Percentiles rank a stretch among this genome's conserved stretches.
Evolutionary conservation across 2,797 vertebrate genomes (phyloP).

Genomic region (Tokudaia tokunoshimensis): DNA sequence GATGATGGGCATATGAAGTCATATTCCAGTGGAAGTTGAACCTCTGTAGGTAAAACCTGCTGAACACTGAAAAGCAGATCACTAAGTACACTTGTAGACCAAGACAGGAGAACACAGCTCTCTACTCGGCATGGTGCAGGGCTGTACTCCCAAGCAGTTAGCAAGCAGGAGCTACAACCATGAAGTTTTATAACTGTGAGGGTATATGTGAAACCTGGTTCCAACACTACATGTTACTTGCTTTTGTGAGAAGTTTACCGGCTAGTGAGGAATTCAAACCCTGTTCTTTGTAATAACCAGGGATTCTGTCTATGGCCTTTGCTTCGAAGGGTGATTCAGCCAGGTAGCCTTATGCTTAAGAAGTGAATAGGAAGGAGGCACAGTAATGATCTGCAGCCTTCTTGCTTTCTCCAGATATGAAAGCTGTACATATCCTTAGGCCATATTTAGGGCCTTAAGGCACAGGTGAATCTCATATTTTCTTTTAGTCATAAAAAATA

Average conservation of each 20-base stretch:
- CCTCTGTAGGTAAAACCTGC: not conserved
- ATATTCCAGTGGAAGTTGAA: not conserved
- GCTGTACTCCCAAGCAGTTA: not conserved
- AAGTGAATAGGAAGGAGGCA: not conserved
- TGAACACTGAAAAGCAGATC: not conserved
- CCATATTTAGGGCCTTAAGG: not conserved
- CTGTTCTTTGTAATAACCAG: not conserved
- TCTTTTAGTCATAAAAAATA: slow-evolving; percentile 7
- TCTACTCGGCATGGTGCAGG: no score
- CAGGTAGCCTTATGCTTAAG: not conserved
- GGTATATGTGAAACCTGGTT: not conserved
- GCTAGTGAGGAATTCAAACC: not conserved
- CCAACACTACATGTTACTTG: not conserved
- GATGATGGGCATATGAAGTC: not conserved
- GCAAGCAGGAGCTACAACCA: not conserved
- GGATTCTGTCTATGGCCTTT: not conserved
- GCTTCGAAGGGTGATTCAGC: not conserved
- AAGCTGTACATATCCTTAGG: not conserved
- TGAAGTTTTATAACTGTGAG: not conserved
- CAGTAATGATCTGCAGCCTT: not conserved
- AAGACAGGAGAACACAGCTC: not conserved
- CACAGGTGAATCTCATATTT: not conserved
- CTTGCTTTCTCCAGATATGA: not conserved
- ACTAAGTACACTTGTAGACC: not conserved
- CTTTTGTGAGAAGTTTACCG: not conserved